These are phyloP conservation scores for Fringilla coelebs DNA, from an alignment of 2,797 vertebrate genomes.

Conservation along the genomic window DNA sequence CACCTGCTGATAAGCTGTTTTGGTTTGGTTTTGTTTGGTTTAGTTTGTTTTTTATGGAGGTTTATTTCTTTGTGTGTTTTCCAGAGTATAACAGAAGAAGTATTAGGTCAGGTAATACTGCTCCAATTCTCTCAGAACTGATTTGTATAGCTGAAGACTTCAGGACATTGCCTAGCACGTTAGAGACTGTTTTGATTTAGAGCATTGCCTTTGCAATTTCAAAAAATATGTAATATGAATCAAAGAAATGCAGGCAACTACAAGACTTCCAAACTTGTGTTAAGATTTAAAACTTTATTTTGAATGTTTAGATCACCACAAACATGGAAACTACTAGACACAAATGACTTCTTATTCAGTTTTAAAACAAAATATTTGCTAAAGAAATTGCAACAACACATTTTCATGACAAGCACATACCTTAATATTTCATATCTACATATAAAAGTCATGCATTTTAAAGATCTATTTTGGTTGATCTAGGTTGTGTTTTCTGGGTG, in stretches of 20 bases:
- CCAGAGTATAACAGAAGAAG: background rate
- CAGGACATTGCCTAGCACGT: background rate
- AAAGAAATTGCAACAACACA: constrained; percentile 46
- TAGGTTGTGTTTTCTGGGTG: background rate
- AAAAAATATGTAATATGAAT: background rate
- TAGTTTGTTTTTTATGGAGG: background rate
- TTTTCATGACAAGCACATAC: constrained; percentile 52
- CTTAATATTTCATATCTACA: background rate
- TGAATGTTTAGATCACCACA: constrained; percentile 54
- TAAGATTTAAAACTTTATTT: constrained; percentile 75
- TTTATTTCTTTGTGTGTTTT: background rate
- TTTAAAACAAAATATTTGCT: constrained; percentile 69
- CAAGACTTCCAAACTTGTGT: background rate
- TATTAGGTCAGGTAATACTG: background rate
- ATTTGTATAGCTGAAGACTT: background rate
- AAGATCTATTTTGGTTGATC: background rate
- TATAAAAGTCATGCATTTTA: constrained; percentile 64
- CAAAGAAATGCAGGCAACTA: background rate
- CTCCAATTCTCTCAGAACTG: background rate
- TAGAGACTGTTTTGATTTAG: background rate
- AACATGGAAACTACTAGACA: constrained; percentile 76
- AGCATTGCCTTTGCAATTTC: background rate
- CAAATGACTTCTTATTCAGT: constrained; percentile 62
- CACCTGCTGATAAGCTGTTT: background rate
- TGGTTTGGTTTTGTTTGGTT: background rate